phyloP scores from a whole-genome alignment of 1,140 invertebrate species.

The Sarcophaga bullata region DNA sequence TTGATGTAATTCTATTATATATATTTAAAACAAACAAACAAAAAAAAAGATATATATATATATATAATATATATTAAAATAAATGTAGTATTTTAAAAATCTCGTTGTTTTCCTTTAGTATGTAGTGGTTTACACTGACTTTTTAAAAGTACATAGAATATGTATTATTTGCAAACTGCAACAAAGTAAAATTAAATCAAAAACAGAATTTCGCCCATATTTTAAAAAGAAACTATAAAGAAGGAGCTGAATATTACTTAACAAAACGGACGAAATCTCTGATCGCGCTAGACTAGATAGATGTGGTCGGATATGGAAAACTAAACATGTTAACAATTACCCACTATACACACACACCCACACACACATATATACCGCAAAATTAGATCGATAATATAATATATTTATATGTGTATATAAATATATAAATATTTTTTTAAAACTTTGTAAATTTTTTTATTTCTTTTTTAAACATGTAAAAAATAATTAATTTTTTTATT shows the following conservation, averaged over 20 bases:
- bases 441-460: constrained; percentile 32
- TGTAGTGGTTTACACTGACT: too few species aligned
- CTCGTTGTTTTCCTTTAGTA: neutral
- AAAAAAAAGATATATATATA: neutral
- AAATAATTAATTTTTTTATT: constrained; percentile 6
- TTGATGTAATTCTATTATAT: constrained; percentile 34
- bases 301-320: too few species aligned
- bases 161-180: constrained; percentile 10
- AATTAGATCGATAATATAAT: too few species aligned
- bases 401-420: too few species aligned
- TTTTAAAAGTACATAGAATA: too few species aligned
- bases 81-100: constrained; percentile 39
- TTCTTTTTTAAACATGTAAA: constrained; percentile 31
- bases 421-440: neutral
- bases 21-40: constrained; percentile 1
- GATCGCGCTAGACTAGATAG: too few species aligned
- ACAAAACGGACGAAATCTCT: too few species aligned
- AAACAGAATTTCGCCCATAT: constrained; percentile 6
- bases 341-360: too few species aligned
- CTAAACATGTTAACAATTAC: too few species aligned
- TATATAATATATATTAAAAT: neutral
- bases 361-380: too few species aligned
- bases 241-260: neutral
- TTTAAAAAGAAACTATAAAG: neutral
- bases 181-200: neutral